Percentiles rank a stretch among this genome's conserved stretches.
phyloP scores from a whole-genome alignment of 2,797 vertebrate genomes.

The Neomorphus geoffroyi region DNA sequence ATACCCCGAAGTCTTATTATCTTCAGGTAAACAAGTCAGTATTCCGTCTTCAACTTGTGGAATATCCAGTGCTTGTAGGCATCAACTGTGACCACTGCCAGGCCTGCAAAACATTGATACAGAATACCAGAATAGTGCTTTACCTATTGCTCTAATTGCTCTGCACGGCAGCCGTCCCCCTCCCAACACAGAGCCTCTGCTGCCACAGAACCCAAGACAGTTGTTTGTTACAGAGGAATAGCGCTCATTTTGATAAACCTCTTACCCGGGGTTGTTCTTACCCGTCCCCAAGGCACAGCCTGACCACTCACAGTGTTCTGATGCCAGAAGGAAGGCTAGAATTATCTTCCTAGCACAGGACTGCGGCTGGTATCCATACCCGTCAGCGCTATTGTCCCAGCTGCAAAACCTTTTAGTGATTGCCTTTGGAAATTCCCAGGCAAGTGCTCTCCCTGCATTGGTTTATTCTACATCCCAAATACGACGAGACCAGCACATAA shows the following conservation, averaged over 20 bases:
- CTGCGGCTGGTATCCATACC: neutral
- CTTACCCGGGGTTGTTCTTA: neutral
- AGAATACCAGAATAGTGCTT: slow-evolving; percentile 65
- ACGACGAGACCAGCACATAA: rapidly evolving
- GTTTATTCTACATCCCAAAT: neutral
- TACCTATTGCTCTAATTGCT: neutral
- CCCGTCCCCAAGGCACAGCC: neutral
- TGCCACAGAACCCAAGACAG: slow-evolving; percentile 16
- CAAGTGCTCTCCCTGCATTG: neutral
- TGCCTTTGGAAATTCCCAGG: neutral
- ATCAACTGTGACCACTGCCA: slow-evolving; percentile 72
- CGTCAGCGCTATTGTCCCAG: neutral
- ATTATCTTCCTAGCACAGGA: neutral
- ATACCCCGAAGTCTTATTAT: slow-evolving; percentile 71
- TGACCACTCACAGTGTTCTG: rapidly evolving
- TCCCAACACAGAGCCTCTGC: slow-evolving; percentile 50
- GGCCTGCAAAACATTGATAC: slow-evolving; percentile 71
- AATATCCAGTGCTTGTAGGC: slow-evolving; percentile 73
- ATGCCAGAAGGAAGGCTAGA: neutral
- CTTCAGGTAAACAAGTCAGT: slow-evolving; percentile 74
- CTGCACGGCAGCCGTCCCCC: slow-evolving; percentile 25
- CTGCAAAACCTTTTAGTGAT: neutral
- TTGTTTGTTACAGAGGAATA: neutral
- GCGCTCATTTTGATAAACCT: neutral
- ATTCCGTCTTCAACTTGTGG: slow-evolving; percentile 73